Conservation (phyloP, 2,113 vertebrate species). For the Rhinopithecus roxellana region DNA sequence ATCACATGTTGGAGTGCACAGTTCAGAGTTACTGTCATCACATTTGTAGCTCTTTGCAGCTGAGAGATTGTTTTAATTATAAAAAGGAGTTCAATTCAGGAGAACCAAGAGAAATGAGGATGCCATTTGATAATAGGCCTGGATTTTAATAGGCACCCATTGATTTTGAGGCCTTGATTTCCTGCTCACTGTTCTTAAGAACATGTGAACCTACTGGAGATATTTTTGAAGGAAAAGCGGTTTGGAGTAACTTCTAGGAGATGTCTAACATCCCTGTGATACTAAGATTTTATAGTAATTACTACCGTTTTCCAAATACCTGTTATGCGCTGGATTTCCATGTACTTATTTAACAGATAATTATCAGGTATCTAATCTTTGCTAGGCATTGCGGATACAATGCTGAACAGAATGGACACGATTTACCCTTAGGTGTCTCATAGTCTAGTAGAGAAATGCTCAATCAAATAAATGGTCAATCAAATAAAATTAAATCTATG, state of each 20-base stretch:
- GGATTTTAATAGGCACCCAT: background rate
- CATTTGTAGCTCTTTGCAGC: background rate
- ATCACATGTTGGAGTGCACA: background rate
- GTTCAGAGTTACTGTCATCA: constrained; percentile 35
- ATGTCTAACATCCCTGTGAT: background rate
- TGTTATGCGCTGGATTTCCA: background rate
- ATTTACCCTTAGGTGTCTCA: background rate
- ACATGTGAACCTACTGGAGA: background rate
- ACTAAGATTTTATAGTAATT: background rate
- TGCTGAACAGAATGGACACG: background rate
- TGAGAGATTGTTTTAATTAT: constrained; percentile 61
- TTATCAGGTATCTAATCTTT: background rate
- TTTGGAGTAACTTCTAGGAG: background rate
- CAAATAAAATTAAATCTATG: background rate
- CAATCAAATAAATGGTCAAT: background rate
- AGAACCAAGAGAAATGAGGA: background rate
- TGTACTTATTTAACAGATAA: background rate
- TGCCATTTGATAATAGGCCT: background rate
- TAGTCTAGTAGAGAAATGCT: background rate
- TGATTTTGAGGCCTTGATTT: background rate
- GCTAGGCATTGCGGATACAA: background rate
- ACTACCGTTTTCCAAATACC: background rate
- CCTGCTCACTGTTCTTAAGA: background rate
- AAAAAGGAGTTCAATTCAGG: background rate
- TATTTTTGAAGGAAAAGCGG: background rate